Evolutionary conservation across 2,113 vertebrate species (phyloP).

Genomic region (Mus pahari): DNA sequence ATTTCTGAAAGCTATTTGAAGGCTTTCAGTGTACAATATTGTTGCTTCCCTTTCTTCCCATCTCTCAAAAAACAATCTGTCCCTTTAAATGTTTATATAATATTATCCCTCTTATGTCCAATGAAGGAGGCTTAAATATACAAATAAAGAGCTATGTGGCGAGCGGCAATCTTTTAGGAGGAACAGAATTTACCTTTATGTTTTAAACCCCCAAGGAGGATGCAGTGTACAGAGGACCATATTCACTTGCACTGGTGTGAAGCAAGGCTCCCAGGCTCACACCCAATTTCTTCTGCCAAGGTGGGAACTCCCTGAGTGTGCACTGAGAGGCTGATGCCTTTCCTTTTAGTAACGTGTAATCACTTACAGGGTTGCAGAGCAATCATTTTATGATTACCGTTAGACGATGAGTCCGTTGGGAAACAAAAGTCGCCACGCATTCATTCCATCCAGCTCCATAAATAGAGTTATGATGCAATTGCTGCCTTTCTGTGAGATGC

Average conservation of each 20-base stretch:
- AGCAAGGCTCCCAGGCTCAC: conserved; percentile 49
- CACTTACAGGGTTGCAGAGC: conserved; percentile 65
- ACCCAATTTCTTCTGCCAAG: conserved; percentile 57
- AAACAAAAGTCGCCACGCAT: conserved; percentile 32
- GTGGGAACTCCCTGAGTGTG: neutral
- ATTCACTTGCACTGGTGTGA: neutral
- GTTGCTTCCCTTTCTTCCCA: conserved; percentile 26
- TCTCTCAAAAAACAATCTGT: neutral
- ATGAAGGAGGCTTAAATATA: neutral
- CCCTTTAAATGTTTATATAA: conserved; percentile 56
- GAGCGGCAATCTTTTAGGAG: neutral
- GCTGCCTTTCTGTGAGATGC: conserved; percentile 45
- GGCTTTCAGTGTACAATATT: neutral
- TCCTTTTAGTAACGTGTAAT: conserved; percentile 65
- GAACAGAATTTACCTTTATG: conserved; percentile 11
- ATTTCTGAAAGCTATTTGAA: conserved; percentile 56
- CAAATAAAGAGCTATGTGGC: neutral
- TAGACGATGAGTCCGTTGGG: conserved; percentile 64
- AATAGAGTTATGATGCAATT: conserved; percentile 64
- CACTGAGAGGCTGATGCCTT: conserved; percentile 32
- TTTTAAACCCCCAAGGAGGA: neutral
- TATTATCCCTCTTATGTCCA: conserved; percentile 40
- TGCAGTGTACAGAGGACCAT: neutral
- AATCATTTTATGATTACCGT: conserved; percentile 74
- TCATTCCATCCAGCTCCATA: neutral